These are phyloP conservation scores for Pseudopipra pipra DNA, from an alignment of 2,113 vertebrate genomes.

Conservation along the genomic window DNA sequence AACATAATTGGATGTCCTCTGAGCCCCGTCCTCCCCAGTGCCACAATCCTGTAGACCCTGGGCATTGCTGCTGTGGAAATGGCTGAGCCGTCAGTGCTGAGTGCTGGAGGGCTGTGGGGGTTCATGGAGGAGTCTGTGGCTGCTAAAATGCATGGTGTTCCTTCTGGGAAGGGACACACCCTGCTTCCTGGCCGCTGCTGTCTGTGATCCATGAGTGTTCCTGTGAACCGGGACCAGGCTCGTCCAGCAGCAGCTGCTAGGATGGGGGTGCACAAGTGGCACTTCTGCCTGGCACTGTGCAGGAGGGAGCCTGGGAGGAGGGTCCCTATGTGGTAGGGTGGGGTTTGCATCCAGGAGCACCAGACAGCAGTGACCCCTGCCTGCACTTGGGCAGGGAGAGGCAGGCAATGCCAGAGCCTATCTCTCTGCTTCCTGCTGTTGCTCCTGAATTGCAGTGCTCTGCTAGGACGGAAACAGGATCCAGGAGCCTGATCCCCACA, in stretches of 20 bases:
- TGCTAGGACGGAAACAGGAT: neutral
- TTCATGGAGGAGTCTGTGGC: neutral
- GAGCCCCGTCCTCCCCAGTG: neutral
- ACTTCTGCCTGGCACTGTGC: rapidly evolving
- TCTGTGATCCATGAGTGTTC: rapidly evolving
- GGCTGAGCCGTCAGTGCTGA: neutral
- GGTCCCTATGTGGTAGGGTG: rapidly evolving
- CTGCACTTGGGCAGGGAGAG: neutral
- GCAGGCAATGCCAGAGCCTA: neutral
- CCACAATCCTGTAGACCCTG: neutral
- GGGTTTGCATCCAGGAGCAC: neutral
- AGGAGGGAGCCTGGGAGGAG: neutral
- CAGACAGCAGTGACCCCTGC: neutral
- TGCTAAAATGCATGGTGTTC: neutral
- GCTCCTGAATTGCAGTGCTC: neutral
- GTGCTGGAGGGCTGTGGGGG: neutral
- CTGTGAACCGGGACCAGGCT: rapidly evolving
- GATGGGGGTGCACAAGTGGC: neutral
- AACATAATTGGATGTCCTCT: neutral
- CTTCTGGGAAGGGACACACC: neutral
- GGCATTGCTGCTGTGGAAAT: neutral
- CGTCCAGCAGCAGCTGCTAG: neutral
- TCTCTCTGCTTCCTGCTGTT: neutral
- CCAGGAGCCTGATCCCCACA: neutral
- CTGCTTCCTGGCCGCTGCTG: neutral